These are phyloP conservation scores for Carabus problematicus DNA, from an alignment of 2,888 invertebrate genomes.

Conservation along the genomic window DNA sequence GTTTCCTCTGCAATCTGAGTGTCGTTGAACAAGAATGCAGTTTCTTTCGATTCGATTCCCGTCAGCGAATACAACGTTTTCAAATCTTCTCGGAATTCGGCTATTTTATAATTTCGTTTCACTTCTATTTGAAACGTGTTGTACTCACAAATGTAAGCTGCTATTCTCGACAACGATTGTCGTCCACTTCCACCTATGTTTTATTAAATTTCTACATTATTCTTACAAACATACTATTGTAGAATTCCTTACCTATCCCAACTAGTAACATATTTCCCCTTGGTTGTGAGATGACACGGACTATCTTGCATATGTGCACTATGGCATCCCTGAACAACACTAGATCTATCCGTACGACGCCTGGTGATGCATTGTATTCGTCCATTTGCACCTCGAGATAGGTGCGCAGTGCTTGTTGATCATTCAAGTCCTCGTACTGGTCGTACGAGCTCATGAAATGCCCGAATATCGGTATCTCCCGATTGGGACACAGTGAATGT, in stretches of 20 bases:
- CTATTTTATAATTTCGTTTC: slow-evolving; percentile 76
- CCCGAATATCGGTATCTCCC: slow-evolving; percentile 75
- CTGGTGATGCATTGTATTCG: slow-evolving; percentile 82
- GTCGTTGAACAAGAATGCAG: slow-evolving; percentile 85
- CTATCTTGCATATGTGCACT: slow-evolving; percentile 83
- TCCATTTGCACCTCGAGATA: slow-evolving; percentile 68
- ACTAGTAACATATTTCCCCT: slow-evolving; percentile 84
- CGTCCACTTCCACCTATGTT: slow-evolving; percentile 80
- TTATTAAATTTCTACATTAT: background rate
- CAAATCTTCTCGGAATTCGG: slow-evolving; percentile 83
- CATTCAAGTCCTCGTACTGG: slow-evolving; percentile 81
- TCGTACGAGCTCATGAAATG: slow-evolving; percentile 81
- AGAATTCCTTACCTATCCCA: slow-evolving; percentile 69
- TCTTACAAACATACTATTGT: slow-evolving; percentile 5
- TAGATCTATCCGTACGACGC: slow-evolving; percentile 79
- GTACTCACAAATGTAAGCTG: slow-evolving; percentile 82
- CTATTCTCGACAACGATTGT: slow-evolving; percentile 78
- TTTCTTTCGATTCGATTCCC: slow-evolving; percentile 78
- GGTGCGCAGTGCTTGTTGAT: slow-evolving; percentile 65
- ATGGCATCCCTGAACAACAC: slow-evolving; percentile 88
- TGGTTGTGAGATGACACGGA: slow-evolving; percentile 83
- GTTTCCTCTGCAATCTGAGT: slow-evolving; percentile 84
- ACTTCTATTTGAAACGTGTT: slow-evolving; percentile 80
- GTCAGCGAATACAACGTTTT: slow-evolving; percentile 75
- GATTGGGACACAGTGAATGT: slow-evolving; percentile 77